Evolutionary conservation across 2,888 invertebrate species (phyloP).

Genomic region (Tetheella fluctuosa): DNA sequence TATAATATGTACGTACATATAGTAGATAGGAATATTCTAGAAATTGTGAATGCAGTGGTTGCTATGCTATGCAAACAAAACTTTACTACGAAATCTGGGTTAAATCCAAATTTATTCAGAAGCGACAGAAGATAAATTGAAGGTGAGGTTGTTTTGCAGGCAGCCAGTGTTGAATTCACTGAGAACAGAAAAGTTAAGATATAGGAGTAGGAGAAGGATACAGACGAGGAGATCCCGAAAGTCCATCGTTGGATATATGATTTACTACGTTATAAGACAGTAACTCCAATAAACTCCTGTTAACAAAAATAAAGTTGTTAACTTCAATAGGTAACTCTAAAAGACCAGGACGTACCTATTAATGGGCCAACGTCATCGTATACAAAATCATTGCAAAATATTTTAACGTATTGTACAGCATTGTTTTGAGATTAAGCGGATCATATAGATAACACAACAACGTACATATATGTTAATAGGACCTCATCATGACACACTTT

Average conservation of each 20-base stretch:
- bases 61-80: too few species aligned
- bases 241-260: too few species aligned
- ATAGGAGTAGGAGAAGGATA: too few species aligned
- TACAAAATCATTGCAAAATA: slow-evolving; percentile 9
- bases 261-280: too few species aligned
- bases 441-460: slow-evolving; percentile 14
- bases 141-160: too few species aligned
- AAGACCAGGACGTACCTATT: neutral
- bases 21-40: slow-evolving; percentile 2
- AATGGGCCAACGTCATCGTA: neutral
- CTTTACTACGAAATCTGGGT: too few species aligned
- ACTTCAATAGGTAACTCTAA: neutral
- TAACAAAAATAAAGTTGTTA: neutral
- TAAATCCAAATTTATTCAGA: too few species aligned
- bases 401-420: slow-evolving; percentile 6
- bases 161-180: too few species aligned
- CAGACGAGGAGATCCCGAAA: too few species aligned
- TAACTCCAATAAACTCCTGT: too few species aligned
- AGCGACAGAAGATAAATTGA: too few species aligned
- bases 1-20: neutral
- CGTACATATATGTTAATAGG: slow-evolving; percentile 15
- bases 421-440: slow-evolving; percentile 15
- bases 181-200: too few species aligned
- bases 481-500: slow-evolving; percentile 17
- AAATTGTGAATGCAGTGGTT: neutral